A percentile compares a stretch with the other conserved stretches of the same genome.
phyloP scores from a whole-genome alignment of 1,140 invertebrate species.

The Sinonovacula constricta region DNA sequence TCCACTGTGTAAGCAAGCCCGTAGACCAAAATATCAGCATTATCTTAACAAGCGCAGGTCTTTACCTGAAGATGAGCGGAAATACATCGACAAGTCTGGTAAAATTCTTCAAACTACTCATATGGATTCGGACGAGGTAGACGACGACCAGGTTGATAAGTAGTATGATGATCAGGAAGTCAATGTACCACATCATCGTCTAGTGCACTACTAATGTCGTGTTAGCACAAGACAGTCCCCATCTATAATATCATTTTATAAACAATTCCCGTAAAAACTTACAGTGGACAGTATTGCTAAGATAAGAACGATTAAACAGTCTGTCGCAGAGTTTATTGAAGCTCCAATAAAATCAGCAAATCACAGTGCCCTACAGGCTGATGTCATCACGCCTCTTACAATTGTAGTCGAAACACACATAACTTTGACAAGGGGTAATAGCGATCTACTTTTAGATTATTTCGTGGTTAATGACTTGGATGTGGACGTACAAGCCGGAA shows the following conservation, averaged over 20 bases:
- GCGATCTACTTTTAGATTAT: slow-evolving; percentile 6
- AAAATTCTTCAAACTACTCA: background rate
- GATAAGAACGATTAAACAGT: background rate
- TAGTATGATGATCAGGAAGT: slow-evolving; percentile 5
- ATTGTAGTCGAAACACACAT: slow-evolving; percentile 22
- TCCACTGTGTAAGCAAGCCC: background rate
- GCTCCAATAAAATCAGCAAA: background rate
- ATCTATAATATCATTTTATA: background rate
- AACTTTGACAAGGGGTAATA: background rate
- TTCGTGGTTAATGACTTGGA: slow-evolving; percentile 47
- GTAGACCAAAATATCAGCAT: background rate
- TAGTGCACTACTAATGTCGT: background rate
- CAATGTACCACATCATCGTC: background rate
- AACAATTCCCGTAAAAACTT: background rate
- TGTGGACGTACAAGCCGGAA: slow-evolving; percentile 39
- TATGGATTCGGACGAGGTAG: background rate
- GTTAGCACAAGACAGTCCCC: background rate
- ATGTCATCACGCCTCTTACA: background rate
- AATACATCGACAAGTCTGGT: background rate
- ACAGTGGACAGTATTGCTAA: slow-evolving; percentile 44
- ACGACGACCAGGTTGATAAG: too few relatives aligned
- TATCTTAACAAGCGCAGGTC: background rate
- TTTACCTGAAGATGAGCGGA: background rate
- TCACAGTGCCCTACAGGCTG: background rate
- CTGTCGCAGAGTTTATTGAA: background rate